phyloP scores from a whole-genome alignment of 30 jellyfish, hydroid and myxozoan species.

The Turritopsis dohrnii region DNA sequence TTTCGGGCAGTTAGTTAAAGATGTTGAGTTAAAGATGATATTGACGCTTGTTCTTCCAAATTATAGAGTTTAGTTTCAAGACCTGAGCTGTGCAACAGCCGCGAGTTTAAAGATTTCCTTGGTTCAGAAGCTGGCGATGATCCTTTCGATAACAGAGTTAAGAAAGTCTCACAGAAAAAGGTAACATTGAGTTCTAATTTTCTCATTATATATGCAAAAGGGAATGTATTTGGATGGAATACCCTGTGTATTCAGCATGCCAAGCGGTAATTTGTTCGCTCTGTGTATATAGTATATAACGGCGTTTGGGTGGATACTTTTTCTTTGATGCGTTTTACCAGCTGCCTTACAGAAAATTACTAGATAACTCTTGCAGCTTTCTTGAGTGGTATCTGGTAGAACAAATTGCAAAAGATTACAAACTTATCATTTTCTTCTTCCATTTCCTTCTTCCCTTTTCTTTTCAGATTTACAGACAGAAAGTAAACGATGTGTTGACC shows the following conservation, averaged over 20 bases:
- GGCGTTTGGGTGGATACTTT: too few species aligned
- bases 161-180: slow-evolving; percentile 56
- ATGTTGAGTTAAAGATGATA: too few species aligned
- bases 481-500: not conserved
- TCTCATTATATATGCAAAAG: not conserved
- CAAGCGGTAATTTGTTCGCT: too few species aligned
- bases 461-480: not conserved
- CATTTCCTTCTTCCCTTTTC: too few species aligned
- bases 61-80: slow-evolving; percentile 89
- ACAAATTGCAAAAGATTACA: not conserved
- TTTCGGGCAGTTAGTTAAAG: too few species aligned
- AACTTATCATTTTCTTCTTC: not conserved
- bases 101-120: slow-evolving; percentile 89
- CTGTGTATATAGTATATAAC: too few species aligned
- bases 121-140: slow-evolving; percentile 88
- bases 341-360: too few species aligned
- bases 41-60: too few species aligned
- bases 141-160: slow-evolving; percentile 45
- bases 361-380: too few species aligned
- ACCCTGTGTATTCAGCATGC: not conserved
- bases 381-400: too few species aligned
- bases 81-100: slow-evolving; percentile 86
- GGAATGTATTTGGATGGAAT: not conserved
- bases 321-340: too few species aligned
- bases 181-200: slow-evolving; percentile 7